phyloP scores from a whole-genome alignment of 2,888 invertebrate genomes.

The Alcis repandata region DNA sequence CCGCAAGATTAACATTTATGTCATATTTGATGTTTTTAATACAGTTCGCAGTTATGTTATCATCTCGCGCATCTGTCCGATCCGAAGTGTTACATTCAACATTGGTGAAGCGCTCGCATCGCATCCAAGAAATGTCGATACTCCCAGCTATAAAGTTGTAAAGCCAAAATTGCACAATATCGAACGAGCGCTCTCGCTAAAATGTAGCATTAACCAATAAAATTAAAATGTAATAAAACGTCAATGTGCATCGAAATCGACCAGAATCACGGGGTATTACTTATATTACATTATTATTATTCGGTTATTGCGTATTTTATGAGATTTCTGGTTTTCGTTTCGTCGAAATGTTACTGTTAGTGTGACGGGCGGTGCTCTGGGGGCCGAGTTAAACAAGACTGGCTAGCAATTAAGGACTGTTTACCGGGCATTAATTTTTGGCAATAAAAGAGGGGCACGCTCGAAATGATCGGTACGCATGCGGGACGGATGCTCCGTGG shows the following conservation, averaged over 20 bases:
- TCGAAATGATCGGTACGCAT: conserved; percentile 81
- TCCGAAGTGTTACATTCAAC: conserved; percentile 44
- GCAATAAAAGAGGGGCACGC: conserved; percentile 85
- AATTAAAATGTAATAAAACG: conserved; percentile 78
- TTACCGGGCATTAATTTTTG: conserved; percentile 86
- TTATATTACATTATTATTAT: conserved; percentile 77
- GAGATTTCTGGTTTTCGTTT: conserved; percentile 70
- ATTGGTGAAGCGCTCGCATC: conserved; percentile 43
- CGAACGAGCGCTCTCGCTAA: conserved; percentile 51
- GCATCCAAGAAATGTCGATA: conserved; percentile 47
- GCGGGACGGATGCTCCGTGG: conserved; percentile 78
- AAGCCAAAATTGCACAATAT: conserved; percentile 61
- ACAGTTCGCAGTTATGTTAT: conserved; percentile 49
- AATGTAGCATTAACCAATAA: conserved; percentile 71
- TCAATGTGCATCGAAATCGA: conserved; percentile 60
- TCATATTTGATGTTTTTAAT: conserved; percentile 46
- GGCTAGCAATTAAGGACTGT: conserved; percentile 83
- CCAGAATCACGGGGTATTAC: conserved; percentile 68
- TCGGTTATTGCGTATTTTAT: conserved; percentile 74
- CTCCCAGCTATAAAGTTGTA: conserved; percentile 67
- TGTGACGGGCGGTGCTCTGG: conserved; percentile 65
- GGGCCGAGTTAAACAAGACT: conserved; percentile 71
- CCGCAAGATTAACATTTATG: conserved; percentile 37
- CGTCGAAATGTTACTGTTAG: conserved; percentile 67
- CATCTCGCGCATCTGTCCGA: conserved; percentile 47